These are phyloP conservation scores for Zophobas atratus DNA, from an alignment of 1,140 invertebrate species.

Conservation along the genomic window DNA sequence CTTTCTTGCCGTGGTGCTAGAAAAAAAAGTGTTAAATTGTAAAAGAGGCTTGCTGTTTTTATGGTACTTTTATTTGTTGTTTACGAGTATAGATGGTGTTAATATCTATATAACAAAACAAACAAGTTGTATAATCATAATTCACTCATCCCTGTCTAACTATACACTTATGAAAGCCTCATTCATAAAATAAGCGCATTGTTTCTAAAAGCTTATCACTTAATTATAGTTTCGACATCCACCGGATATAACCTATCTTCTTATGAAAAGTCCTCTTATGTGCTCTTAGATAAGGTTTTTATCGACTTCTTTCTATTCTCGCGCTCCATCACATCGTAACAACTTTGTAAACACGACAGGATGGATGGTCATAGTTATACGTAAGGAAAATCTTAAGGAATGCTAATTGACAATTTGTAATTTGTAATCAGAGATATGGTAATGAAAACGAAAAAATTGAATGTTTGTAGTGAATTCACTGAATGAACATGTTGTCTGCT, in stretches of 20 bases:
- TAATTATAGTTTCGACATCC: constrained; percentile 43
- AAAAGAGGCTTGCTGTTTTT: constrained; percentile 17
- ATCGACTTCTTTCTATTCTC: constrained; percentile 30
- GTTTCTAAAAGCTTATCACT: constrained; percentile 43
- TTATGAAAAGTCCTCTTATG: constrained; percentile 42
- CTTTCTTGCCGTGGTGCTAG: background rate
- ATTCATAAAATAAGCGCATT: constrained; percentile 32
- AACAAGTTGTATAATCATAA: constrained; percentile 36
- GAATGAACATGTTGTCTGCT: no score
- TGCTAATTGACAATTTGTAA: no score
- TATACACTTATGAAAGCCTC: constrained; percentile 42
- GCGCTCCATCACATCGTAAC: constrained; percentile 28
- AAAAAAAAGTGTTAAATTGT: background rate
- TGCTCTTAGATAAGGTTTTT: constrained; percentile 32
- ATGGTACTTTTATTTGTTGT: constrained; percentile 30
- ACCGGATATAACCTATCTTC: constrained; percentile 41
- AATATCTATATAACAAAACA: constrained; percentile 37
- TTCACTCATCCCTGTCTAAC: constrained; percentile 34
- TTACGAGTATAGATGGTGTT: constrained; percentile 22
- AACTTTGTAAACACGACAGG: constrained; percentile 2
- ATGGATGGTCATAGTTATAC: background rate
- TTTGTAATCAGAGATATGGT: no score
- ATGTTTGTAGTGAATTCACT: no score
- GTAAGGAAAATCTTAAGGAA: no score
- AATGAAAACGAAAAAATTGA: no score